Base-by-base conservation (phyloP, 2,888 invertebrate species). In the Athetis lepigone region DNA sequence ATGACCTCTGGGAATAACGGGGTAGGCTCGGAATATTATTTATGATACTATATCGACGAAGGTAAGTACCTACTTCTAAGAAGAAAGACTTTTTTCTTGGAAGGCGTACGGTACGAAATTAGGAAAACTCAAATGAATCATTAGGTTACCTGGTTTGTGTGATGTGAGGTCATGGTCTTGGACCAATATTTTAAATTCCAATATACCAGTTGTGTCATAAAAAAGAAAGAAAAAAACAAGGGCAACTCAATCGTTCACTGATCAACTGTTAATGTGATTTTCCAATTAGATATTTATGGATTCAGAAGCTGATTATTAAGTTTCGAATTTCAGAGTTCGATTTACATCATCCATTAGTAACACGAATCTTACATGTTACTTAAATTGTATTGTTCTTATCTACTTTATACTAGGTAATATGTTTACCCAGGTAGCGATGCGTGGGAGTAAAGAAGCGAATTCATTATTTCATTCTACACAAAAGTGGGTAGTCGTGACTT, bases 1-100 rank as follows among this genome's bases (percentile, higher is more conserved):
- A 75, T 75, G 68, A 73, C 67, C 67, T 77, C 69, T 80, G 80
- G 80, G 77, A 85, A 75, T 71, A 70, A 81, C 73, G 67, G 67
- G 64, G 73, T 75, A 75, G 18, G 5, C 50, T 47, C 25, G 25
- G 43, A 37, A 43, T 62, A 33, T 33, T 33, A 33, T 13, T 33
- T 33, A 33, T 4, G 33, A 33, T 33, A 33, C 13, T n/a, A n/a
- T n/a, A n/a, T n/a, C n/a, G n/a, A n/a, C n/a, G n/a, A n/a, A n/a
- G 2, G 13, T 70, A 45, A 18, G 11, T 33, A 13, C 36, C 21
- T 40, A 64, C 25, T 43, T 39, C 21, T 27, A 5, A 18, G 9
- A 13, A 19, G 23, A 23, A 21, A 8, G 7, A 13, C 39, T 46
- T 18, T 16, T 46, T 21, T 23, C 45, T 40, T 36, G 4, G 40